A percentile compares a stretch with the other conserved stretches of the same genome.
phyloP scores from a whole-genome alignment of 2,797 vertebrate species.

The Poeciliopsis gracilis region DNA sequence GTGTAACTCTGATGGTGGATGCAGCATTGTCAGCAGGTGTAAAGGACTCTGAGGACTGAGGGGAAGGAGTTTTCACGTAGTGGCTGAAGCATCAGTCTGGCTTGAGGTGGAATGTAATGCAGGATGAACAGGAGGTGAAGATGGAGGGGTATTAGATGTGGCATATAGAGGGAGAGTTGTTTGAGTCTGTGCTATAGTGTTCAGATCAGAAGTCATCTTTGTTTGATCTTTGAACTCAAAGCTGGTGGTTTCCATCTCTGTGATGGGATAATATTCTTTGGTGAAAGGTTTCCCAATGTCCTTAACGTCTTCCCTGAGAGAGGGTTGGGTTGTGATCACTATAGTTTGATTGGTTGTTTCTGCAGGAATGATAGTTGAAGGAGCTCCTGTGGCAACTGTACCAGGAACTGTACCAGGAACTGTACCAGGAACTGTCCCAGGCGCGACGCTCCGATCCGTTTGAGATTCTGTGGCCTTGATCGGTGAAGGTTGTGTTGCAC shows the following conservation, averaged over 20 bases:
- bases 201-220: slow-evolving; percentile 14
- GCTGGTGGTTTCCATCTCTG: slow-evolving; percentile 25
- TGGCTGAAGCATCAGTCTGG: slow-evolving; percentile 28
- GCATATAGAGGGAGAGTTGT: slow-evolving; percentile 25
- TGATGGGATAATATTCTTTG: slow-evolving; percentile 13
- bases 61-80: slow-evolving; percentile 24
- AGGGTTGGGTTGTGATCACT: slow-evolving; percentile 22
- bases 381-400: slow-evolving; percentile 3
- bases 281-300: slow-evolving; percentile 17
- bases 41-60: slow-evolving; percentile 8
- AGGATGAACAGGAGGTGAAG: slow-evolving; percentile 12
- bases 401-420: not conserved
- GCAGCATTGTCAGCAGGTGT: slow-evolving; percentile 15
- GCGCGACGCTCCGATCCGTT: slow-evolving; percentile 25
- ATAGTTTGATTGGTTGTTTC: slow-evolving; percentile 27
- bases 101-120: slow-evolving; percentile 28
- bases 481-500: slow-evolving; percentile 3
- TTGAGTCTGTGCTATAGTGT: slow-evolving; percentile 12
- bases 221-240: slow-evolving; percentile 24
- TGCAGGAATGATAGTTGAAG: slow-evolving; percentile 16
- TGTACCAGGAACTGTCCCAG: slow-evolving; percentile 1
- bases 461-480: slow-evolving; percentile 24
- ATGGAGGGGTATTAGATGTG: slow-evolving; percentile 6
- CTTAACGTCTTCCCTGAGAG: slow-evolving; percentile 19
- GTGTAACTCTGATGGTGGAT: slow-evolving; percentile 30